Percentiles rank a stretch among this genome's conserved stretches.
Conservation (phyloP, 2,113 vertebrate genomes). For the Chaetodon trifascialis region DNA sequence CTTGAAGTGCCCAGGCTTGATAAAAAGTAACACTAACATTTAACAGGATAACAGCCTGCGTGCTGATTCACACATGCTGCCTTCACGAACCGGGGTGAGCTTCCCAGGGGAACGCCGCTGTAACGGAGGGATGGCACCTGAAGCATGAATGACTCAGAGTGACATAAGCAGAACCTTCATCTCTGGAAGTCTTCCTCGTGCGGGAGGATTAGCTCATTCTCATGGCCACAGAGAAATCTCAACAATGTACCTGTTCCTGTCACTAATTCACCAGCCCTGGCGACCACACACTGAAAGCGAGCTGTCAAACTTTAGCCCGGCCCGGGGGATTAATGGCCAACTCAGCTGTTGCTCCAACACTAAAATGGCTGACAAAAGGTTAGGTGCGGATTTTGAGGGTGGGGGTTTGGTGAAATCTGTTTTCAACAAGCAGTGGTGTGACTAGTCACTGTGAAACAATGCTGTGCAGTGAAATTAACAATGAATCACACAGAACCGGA, state of each 20-base stretch:
- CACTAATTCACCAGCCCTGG: constrained; percentile 61
- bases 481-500: constrained; percentile 35
- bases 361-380: constrained; percentile 80
- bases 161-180: constrained; percentile 80
- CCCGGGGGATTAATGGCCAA: constrained; percentile 72
- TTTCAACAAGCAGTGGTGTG: constrained; percentile 21
- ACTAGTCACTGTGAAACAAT: constrained; percentile 49
- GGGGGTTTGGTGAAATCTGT: constrained; percentile 50
- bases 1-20: constrained; percentile 2
- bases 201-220: constrained; percentile 68
- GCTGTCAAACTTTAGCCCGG: constrained; percentile 68
- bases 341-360: constrained; percentile 79
- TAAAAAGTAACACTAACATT: constrained; percentile 50
- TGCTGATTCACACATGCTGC: constrained; percentile 61
- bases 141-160: constrained; percentile 81
- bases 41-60: constrained; percentile 59
- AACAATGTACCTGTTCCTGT: constrained; percentile 64
- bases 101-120: constrained; percentile 77
- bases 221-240: constrained; percentile 50
- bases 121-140: constrained; percentile 78
- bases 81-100: constrained; percentile 62
- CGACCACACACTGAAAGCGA: constrained; percentile 48
- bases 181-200: constrained; percentile 66
- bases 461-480: background rate
- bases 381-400: constrained; percentile 58